Percentiles rank a stretch among this genome's conserved stretches.
Evolutionary conservation across 2,888 invertebrate genomes (phyloP).

Genomic region (Adela reaumurella): DNA sequence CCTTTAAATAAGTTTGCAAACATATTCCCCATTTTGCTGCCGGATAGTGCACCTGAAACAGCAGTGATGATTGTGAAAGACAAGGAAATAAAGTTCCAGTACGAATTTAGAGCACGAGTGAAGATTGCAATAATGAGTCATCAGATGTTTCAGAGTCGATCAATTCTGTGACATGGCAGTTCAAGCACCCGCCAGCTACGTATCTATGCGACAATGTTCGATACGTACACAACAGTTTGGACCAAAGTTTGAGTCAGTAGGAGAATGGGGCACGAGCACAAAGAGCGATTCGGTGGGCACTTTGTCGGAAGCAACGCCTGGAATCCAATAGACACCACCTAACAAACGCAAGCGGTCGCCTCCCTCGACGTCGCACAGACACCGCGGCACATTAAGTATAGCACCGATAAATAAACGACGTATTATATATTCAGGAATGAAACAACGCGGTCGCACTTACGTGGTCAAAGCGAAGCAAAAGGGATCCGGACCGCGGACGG

Average conservation of each 20-base stretch:
- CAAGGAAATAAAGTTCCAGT: neutral
- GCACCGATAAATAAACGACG: neutral
- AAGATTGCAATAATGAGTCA: neutral
- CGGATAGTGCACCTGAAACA: conserved; percentile 51
- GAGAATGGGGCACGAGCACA: too few species aligned
- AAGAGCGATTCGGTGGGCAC: too few species aligned
- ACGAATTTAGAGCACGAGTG: neutral
- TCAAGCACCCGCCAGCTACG: neutral
- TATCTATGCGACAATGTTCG: neutral
- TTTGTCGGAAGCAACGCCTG: too few species aligned
- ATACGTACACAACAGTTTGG: too few species aligned
- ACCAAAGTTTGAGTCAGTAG: too few species aligned
- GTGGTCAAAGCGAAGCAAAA: conserved; percentile 5
- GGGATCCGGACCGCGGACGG: conserved; percentile 8
- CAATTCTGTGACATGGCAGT: neutral
- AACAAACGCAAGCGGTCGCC: conserved; percentile 50
- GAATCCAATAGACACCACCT: too few species aligned
- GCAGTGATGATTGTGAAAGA: conserved; percentile 14
- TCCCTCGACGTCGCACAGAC: conserved; percentile 26
- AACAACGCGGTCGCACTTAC: neutral
- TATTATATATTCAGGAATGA: neutral
- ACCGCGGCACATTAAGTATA: conserved; percentile 1
- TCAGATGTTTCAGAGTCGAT: neutral
- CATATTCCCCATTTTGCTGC: conserved; percentile 91
- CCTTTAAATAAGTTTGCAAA: conserved; percentile 97